Evolutionary conservation across 2,113 vertebrate species (phyloP), one percentile per base, ranked within the genome.

Genomic region (Thamnaconus septentrionalis): DNA sequence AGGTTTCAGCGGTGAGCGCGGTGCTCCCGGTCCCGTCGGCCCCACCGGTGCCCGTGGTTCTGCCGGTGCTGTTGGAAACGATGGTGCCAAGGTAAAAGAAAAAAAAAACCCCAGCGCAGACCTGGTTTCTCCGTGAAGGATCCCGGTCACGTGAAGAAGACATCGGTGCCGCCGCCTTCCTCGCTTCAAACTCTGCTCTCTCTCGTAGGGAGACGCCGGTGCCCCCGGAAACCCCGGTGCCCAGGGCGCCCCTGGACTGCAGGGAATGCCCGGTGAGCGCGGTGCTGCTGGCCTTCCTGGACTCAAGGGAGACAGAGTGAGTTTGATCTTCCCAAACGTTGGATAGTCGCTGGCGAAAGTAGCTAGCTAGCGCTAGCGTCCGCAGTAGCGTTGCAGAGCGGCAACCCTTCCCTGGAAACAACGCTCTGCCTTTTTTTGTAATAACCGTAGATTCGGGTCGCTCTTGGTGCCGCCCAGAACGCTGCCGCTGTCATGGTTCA

Each of bases 231-330:
- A 90, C 61, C 91, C 96, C 0, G 97, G 97, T 10, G 87, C 66
- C 78, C 95, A 96, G 75, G 97, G 97, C 3, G 85, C 96, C 76
- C 94, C 97, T 40, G 97, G 97, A 84, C 94, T 99, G 83, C 97
- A 99, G 90, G 97, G 97, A 61, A 98, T 99, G 97, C 97, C 97
- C n/a, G 97, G 97, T 73, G 97, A 98, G 62, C 95, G 96, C 8
- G 97, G 97, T 80, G 81, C 97, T 72, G 93, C 90, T 71, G 97
- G 97, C 60, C 95, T 98, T 85, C 96, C 96, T 82, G 97, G 97
- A 11, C 91, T 95, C 69, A 98, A 96, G 87, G 97, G 97, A 74
- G 94, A 96, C 90, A 95, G 96, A 95, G 97, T 99, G 69, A 82
- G 96, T 93, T 4, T 11, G 47, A 45, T 7, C 5, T 45, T 45